These are phyloP conservation scores for Bos indicus DNA, from an alignment of 2,113 vertebrate species.

Conservation along the genomic window DNA sequence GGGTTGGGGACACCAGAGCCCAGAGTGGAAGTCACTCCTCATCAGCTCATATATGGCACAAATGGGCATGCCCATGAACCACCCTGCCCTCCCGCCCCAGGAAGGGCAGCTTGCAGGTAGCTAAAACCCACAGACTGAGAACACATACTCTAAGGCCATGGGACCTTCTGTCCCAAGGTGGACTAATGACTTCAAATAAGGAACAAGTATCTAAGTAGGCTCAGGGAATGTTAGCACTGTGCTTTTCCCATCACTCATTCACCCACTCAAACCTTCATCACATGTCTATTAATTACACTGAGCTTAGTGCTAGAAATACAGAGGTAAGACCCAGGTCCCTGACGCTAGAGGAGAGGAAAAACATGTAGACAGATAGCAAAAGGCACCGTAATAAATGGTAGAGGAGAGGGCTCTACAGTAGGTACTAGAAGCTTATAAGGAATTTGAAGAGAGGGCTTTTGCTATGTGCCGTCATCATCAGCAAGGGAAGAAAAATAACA, in stretches of 20 bases:
- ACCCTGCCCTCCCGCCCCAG: neutral
- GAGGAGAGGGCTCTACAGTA: neutral
- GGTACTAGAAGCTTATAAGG: neutral
- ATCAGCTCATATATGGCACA: neutral
- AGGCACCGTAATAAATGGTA: neutral
- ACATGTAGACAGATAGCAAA: neutral
- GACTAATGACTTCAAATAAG: neutral
- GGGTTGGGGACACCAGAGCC: neutral
- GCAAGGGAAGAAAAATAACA: constrained; percentile 9
- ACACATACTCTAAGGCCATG: neutral
- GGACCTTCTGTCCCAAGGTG: neutral
- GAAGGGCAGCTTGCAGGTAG: neutral
- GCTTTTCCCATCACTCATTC: neutral
- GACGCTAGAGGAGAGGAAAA: neutral
- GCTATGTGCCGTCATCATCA: neutral
- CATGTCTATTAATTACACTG: neutral
- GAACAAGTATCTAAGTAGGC: neutral
- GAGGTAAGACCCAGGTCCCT: neutral
- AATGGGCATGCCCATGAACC: accelerated
- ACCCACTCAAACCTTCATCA: neutral
- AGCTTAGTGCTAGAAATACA: neutral
- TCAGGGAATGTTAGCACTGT: neutral
- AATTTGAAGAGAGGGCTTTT: neutral
- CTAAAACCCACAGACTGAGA: neutral
- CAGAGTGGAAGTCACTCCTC: neutral